These are phyloP conservation scores for Agonum fuliginosum DNA, from an alignment of 2,888 invertebrate species.

Conservation along the genomic window DNA sequence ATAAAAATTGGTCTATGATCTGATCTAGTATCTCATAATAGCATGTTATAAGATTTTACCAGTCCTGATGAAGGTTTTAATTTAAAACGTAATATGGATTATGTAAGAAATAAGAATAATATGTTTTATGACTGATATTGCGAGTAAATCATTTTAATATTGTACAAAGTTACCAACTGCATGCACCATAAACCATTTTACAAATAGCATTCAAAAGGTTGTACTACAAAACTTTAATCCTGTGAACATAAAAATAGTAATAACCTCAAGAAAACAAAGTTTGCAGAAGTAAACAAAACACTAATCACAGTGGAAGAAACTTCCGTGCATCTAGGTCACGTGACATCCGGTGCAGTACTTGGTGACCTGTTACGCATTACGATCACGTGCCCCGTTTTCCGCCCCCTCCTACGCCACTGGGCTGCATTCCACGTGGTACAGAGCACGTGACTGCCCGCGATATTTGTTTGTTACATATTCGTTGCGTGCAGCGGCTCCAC, in stretches of 20 bases:
- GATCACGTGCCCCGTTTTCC: constrained; percentile 29
- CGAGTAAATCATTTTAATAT: no score
- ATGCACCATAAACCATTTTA: background rate
- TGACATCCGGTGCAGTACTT: constrained; percentile 45
- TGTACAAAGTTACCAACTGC: background rate
- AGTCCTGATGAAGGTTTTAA: no score
- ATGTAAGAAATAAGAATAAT: no score
- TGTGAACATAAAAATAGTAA: background rate
- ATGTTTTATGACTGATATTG: no score
- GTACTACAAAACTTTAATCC: background rate
- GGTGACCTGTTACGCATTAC: constrained; percentile 34
- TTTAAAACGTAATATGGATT: no score
- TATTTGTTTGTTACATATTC: constrained; percentile 3
- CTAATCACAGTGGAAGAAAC: constrained; percentile 1
- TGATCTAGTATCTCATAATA: no score
- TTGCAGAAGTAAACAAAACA: constrained; percentile 15
- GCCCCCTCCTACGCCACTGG: background rate
- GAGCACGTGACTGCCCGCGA: constrained; percentile 13
- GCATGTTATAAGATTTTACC: no score
- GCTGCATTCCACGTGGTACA: constrained; percentile 31
- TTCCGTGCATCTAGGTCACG: constrained; percentile 26
- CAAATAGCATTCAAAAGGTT: no score
- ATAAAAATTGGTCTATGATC: no score
- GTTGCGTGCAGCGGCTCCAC: constrained; percentile 12
- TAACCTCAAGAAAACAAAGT: background rate